A percentile compares a stretch with the other conserved stretches of the same genome.
Conservation (phyloP, 2,888 invertebrate species). For the Dicranocentrus wangi region DNA sequence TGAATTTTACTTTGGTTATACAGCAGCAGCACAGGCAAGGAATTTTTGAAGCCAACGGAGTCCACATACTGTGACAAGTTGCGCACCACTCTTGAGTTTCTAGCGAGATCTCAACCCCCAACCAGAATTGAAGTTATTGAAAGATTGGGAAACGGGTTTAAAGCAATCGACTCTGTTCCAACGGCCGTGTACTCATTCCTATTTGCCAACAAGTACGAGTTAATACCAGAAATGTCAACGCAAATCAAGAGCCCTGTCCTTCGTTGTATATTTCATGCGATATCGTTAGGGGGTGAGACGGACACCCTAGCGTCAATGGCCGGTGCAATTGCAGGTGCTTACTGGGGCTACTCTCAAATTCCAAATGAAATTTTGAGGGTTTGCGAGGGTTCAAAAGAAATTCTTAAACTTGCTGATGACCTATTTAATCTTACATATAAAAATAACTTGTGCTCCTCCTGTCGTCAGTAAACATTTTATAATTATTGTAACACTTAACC, state of each 20-base stretch:
- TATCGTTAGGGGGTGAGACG: slow-evolving; percentile 84
- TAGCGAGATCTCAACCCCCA: slow-evolving; percentile 60
- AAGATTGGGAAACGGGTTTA: slow-evolving; percentile 79
- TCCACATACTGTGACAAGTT: slow-evolving; percentile 58
- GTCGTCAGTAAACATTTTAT: slow-evolving; percentile 23
- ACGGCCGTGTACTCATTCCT: slow-evolving; percentile 83
- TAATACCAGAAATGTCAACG: slow-evolving; percentile 68
- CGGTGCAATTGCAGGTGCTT: slow-evolving; percentile 82
- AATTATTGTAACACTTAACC: neutral
- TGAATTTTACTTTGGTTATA: slow-evolving; percentile 30
- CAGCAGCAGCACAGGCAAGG: slow-evolving; percentile 24
- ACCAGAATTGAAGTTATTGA: slow-evolving; percentile 76
- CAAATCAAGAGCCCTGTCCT: slow-evolving; percentile 79
- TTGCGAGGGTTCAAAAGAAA: slow-evolving; percentile 79
- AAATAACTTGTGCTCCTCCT: slow-evolving; percentile 24
- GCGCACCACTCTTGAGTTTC: slow-evolving; percentile 60
- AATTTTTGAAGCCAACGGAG: slow-evolving; percentile 38
- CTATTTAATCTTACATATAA: slow-evolving; percentile 74
- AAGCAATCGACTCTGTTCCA: slow-evolving; percentile 82
- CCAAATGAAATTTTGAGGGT: slow-evolving; percentile 77
- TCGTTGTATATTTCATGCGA: slow-evolving; percentile 81
- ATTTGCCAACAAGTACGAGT: slow-evolving; percentile 54
- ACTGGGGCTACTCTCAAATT: slow-evolving; percentile 79
- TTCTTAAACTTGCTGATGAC: slow-evolving; percentile 77
- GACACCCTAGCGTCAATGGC: slow-evolving; percentile 86